A percentile compares a stretch with the other conserved stretches of the same genome.
Conservation (phyloP, 2,888 invertebrate species). For the Eudasyphora cyanicolor region DNA sequence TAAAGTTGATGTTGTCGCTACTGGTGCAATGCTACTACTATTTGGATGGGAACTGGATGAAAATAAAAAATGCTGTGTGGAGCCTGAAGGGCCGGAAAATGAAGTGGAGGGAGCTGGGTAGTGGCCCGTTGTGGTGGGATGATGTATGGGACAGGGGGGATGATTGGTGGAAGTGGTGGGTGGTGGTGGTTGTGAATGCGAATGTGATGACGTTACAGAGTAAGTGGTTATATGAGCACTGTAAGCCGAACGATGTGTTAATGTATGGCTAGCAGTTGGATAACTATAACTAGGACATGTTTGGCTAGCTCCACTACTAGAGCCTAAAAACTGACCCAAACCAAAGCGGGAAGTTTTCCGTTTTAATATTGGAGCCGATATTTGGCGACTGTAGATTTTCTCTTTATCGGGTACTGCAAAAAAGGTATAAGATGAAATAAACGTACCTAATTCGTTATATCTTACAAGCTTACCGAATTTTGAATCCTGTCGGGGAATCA, state of each 20-base stretch:
- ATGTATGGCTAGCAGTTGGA: conserved; percentile 73
- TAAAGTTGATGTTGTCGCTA: conserved; percentile 74
- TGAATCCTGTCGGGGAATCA: conserved; percentile 87
- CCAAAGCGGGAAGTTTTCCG: conserved; percentile 95
- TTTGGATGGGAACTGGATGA: conserved; percentile 61
- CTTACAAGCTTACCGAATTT: conserved; percentile 82
- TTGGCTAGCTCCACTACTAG: conserved; percentile 77
- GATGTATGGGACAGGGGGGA: conserved; percentile 23
- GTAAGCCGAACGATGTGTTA: conserved; percentile 72
- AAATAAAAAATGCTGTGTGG: conserved; percentile 56
- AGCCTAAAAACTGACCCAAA: conserved; percentile 89
- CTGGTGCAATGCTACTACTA: conserved; percentile 74
- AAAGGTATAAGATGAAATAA: neutral
- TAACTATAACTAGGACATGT: conserved; percentile 75
- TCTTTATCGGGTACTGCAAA: conserved; percentile 84
- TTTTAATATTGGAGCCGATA: conserved; percentile 96
- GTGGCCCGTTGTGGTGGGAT: conserved; percentile 64
- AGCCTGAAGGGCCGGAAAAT: conserved; percentile 8
- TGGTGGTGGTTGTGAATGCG: conserved; percentile 66
- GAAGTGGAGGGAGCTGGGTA: conserved; percentile 56
- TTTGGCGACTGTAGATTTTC: conserved; percentile 93
- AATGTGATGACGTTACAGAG: conserved; percentile 64
- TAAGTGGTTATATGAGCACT: conserved; percentile 66
- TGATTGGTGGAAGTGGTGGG: conserved; percentile 36
- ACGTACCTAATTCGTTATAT: neutral